Conservation (phyloP, 2,797 vertebrate genomes). For the Poecilia gillii region DNA sequence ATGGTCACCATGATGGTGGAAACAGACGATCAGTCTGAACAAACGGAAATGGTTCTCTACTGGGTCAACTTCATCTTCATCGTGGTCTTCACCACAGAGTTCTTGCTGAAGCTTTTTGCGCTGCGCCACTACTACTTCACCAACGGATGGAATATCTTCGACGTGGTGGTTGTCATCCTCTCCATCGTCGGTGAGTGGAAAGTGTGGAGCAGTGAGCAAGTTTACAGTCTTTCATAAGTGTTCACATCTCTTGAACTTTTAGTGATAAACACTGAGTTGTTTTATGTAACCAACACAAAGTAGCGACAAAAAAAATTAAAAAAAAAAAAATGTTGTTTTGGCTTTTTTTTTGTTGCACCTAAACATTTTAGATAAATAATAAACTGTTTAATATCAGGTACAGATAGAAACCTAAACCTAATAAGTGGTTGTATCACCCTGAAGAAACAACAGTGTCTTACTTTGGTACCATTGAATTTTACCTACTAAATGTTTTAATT, state of each 20-base stretch:
- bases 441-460: not conserved
- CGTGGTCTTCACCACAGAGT: slow-evolving; percentile 96
- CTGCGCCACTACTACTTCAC: slow-evolving; percentile 98
- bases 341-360: not conserved
- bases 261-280: not conserved
- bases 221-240: not conserved
- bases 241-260: not conserved
- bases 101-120: slow-evolving; percentile 96
- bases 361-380: not conserved
- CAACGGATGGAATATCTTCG: slow-evolving; percentile 99
- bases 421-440: not conserved
- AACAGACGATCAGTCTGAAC: slow-evolving; percentile 92
- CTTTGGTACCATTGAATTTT: not conserved
- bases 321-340: not conserved
- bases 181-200: slow-evolving; percentile 95
- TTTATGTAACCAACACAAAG: not conserved
- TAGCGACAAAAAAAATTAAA: not conserved
- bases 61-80: slow-evolving; percentile 99
- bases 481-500: not conserved
- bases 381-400: not conserved
- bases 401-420: not conserved
- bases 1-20: slow-evolving; percentile 99
- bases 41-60: slow-evolving; percentile 94
- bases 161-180: slow-evolving; percentile 98
- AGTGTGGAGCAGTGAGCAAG: slow-evolving; percentile 3